Percentiles rank a stretch among this genome's conserved stretches.
phyloP scores from a whole-genome alignment of 2,797 vertebrate species.

The Diplodus sargus region DNA sequence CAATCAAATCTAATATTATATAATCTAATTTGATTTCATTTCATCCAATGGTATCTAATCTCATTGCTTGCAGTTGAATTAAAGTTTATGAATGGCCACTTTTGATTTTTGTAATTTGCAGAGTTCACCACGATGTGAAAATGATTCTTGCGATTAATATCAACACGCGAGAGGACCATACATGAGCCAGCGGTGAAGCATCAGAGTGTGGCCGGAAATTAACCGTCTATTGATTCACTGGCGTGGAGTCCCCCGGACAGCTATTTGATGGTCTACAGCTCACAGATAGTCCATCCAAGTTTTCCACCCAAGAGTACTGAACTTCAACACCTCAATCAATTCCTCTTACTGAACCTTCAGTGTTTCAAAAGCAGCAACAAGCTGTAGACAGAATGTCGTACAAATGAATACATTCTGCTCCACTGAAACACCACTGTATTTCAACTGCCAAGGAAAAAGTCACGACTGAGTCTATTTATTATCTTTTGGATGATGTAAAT shows the following conservation, averaged over 20 bases:
- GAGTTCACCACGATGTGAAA: not conserved
- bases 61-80: slow-evolving; percentile 19
- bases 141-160: not conserved
- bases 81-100: not conserved
- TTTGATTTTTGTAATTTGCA: slow-evolving; percentile 13
- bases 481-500: no score
- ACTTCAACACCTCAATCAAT: slow-evolving; percentile 67
- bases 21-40: not conserved
- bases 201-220: slow-evolving; percentile 52
- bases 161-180: slow-evolving; percentile 16
- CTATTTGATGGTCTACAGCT: slow-evolving; percentile 69
- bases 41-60: not conserved
- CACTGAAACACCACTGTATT: slow-evolving; percentile 17
- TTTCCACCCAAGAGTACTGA: slow-evolving; percentile 60
- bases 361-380: slow-evolving; percentile 53
- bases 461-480: no score
- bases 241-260: slow-evolving; percentile 56
- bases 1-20: slow-evolving; percentile 17
- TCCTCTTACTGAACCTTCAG: slow-evolving; percentile 57
- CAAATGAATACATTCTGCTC: slow-evolving; percentile 44
- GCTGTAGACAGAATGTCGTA: slow-evolving; percentile 44
- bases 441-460: slow-evolving; percentile 7
- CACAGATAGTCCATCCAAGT: slow-evolving; percentile 57
- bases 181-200: slow-evolving; percentile 32
- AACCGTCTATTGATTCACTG: slow-evolving; percentile 67